Base-by-base conservation (phyloP, 2,888 invertebrate species). In the Ecliptopera silaceata region DNA sequence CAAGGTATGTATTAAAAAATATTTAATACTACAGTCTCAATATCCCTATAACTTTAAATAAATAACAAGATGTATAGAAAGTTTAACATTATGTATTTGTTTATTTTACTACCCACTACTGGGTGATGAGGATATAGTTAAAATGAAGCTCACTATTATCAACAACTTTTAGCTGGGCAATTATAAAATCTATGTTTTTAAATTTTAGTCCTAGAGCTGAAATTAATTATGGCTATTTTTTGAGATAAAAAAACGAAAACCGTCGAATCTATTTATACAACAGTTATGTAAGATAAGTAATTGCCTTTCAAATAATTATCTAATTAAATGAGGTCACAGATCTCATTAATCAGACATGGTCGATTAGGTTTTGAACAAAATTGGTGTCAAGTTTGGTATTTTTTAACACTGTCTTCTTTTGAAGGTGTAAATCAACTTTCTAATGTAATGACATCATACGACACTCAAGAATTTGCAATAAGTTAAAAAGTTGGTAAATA, bases 1-100 rank as follows among this genome's bases (percentile, higher is more conserved):
- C 90, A 67, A 88, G 87, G 90, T 91, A 86, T 41, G 86, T 79
- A 68, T 36, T 18, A 15, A 22, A 4, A 12, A 4, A 34, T 2
- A 5, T 34, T 13, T 34, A 6, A 1, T 34, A 13, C 6, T 12
- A 12, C 22, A 22, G 22, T 22, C n/a, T n/a, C n/a, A n/a, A n/a
- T n/a, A n/a, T n/a, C n/a, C n/a, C n/a, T n/a, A n/a, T n/a, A n/a
- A n/a, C n/a, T n/a, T n/a, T n/a, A n/a, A n/a, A n/a, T n/a, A n/a
- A n/a, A n/a, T n/a, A n/a, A n/a, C n/a, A n/a, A n/a, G n/a, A n/a
- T n/a, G n/a, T n/a, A n/a, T n/a, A n/a, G n/a, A n/a, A n/a, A n/a
- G n/a, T n/a, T n/a, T n/a, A n/a, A n/a, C n/a, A n/a, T n/a, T n/a
- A n/a, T n/a, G n/a, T n/a, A n/a, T n/a, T n/a, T n/a, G n/a, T n/a